Conservation (phyloP, 2,797 vertebrate species). For the Centropyge bicolor region DNA sequence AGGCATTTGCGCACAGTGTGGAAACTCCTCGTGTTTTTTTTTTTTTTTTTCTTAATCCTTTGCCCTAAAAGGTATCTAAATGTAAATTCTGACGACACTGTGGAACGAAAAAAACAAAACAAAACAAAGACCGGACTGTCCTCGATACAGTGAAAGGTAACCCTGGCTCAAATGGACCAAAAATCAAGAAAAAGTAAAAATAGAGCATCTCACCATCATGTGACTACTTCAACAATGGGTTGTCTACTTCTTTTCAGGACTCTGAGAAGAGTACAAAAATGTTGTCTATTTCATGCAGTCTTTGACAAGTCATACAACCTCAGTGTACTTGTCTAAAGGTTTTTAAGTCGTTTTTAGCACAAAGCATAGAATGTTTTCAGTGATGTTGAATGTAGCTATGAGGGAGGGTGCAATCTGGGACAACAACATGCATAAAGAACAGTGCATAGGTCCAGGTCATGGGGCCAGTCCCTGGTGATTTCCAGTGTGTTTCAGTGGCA, state of each 20-base stretch:
- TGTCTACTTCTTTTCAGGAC: constrained; percentile 72
- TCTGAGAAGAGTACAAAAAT: constrained; percentile 75
- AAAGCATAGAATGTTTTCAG: constrained; percentile 77
- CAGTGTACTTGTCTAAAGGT: constrained; percentile 67
- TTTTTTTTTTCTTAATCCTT: constrained; percentile 16
- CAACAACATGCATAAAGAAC: constrained; percentile 84
- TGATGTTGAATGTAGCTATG: constrained; percentile 71
- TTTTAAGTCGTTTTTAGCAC: constrained; percentile 66
- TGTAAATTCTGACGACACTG: constrained; percentile 68
- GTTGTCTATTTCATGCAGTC: constrained; percentile 83
- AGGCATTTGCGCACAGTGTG: constrained; percentile 81
- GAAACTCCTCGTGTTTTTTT: constrained; percentile 49
- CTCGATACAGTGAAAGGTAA: constrained; percentile 74
- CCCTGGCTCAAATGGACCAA: constrained; percentile 68
- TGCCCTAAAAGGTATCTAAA: constrained; percentile 73
- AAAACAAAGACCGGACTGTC: constrained; percentile 38
- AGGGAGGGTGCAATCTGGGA: constrained; percentile 61
- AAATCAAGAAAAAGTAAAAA: constrained; percentile 59
- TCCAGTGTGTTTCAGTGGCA: constrained; percentile 81
- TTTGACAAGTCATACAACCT: constrained; percentile 77
- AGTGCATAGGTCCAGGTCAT: constrained; percentile 84
- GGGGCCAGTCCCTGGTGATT: constrained; percentile 70
- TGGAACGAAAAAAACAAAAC: constrained; percentile 32
- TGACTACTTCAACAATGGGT: constrained; percentile 76
- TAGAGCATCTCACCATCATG: constrained; percentile 71